Conservation (phyloP, 2,888 invertebrate genomes). For the Tetanocera ferruginea region DNA sequence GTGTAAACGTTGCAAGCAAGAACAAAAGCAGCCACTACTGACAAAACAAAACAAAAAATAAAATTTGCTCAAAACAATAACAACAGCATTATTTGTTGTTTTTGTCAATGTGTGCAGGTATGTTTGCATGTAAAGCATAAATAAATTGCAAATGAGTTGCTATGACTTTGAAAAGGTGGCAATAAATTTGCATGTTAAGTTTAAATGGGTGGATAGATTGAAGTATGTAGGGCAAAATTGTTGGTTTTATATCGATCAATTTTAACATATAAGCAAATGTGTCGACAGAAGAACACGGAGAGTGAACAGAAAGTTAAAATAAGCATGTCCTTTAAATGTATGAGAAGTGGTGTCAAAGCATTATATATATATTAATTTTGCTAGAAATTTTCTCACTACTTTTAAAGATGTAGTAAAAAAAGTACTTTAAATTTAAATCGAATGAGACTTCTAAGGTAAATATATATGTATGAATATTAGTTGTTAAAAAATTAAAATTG, state of each 20-base stretch:
- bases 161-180: conserved; percentile 13
- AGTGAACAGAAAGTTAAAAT: not conserved
- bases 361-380: too few species aligned
- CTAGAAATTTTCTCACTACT: too few species aligned
- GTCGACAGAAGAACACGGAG: not conserved
- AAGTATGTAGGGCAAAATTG: not conserved
- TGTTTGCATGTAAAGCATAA: conserved; percentile 14
- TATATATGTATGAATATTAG: too few species aligned
- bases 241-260: too few species aligned
- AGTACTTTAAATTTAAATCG: too few species aligned
- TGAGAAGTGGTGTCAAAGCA: not conserved
- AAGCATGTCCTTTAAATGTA: not conserved
- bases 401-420: too few species aligned
- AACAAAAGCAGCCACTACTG: not conserved
- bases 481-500: too few species aligned
- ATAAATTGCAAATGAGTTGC: conserved; percentile 21
- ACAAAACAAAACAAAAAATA: too few species aligned
- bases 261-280: not conserved
- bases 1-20: not conserved
- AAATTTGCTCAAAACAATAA: not conserved
- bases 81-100: not conserved
- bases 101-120: not conserved
- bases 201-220: not conserved
- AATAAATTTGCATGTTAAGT: conserved; percentile 21
- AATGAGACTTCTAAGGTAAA: too few species aligned